phyloP scores from a whole-genome alignment of 2,797 vertebrate genomes.

The Centroberyx gerrardi region DNA sequence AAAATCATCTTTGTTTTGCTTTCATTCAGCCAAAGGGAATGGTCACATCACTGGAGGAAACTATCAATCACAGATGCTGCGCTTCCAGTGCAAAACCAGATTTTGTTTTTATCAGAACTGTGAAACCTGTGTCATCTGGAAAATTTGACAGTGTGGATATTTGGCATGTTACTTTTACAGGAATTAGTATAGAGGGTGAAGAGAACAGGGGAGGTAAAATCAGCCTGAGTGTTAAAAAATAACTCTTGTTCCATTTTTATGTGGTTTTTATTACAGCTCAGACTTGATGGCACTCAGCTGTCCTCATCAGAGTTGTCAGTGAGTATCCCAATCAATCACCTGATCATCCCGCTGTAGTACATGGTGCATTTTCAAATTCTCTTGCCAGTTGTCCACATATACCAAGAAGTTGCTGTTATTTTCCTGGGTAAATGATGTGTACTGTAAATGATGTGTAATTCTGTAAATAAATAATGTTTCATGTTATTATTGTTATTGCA shows the following conservation, averaged over 20 bases:
- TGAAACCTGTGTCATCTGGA: neutral
- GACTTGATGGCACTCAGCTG: slow-evolving; percentile 88
- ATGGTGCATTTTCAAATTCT: neutral
- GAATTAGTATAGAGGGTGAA: neutral
- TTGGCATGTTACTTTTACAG: neutral
- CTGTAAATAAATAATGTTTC: too few relatives aligned
- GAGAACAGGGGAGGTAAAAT: too few relatives aligned
- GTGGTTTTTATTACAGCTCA: slow-evolving; percentile 82
- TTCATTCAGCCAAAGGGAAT: neutral
- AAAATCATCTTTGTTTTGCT: neutral
- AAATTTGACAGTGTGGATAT: neutral
- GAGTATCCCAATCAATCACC: slow-evolving; percentile 68
- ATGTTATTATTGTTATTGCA: too few relatives aligned
- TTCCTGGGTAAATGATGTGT: too few relatives aligned
- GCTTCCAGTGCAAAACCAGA: too few relatives aligned
- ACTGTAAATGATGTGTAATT: too few relatives aligned
- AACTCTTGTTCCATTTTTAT: neutral
- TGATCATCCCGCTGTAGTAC: neutral
- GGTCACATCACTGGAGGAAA: too few relatives aligned
- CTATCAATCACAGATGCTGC: too few relatives aligned
- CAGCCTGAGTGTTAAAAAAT: neutral
- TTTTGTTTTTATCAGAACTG: too few relatives aligned
- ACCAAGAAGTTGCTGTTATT: neutral
- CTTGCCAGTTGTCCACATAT: neutral
- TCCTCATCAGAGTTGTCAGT: slow-evolving; percentile 90